Percentiles rank a stretch among this genome's conserved stretches.
phyloP scores from a whole-genome alignment of 2,797 vertebrate genomes.

The Odontamblyopus lacepedii region DNA sequence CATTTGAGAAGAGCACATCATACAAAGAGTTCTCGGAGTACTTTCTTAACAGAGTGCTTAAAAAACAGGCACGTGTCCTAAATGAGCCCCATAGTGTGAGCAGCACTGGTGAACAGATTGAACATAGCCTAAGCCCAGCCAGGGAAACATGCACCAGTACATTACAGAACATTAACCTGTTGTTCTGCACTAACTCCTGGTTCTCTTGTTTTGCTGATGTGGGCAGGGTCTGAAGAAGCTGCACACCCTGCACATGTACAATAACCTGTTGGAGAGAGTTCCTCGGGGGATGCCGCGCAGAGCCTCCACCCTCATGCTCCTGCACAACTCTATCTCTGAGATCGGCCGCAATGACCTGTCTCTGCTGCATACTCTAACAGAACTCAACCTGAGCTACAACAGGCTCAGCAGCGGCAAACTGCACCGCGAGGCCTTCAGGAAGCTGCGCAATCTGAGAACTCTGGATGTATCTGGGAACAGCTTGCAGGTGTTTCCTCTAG shows the following conservation, averaged over 20 bases:
- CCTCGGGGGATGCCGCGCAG: constrained; percentile 90
- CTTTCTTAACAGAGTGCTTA: no score
- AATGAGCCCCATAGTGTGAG: no score
- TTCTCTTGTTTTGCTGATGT: neutral
- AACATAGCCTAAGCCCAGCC: neutral
- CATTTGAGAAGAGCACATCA: no score
- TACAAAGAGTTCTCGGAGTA: no score
- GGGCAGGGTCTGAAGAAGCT: constrained; percentile 90
- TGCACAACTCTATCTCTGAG: constrained; percentile 90
- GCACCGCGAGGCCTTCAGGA: constrained; percentile 92
- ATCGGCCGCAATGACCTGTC: constrained; percentile 91
- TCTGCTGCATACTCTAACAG: constrained; percentile 88
- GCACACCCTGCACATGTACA: constrained; percentile 96
- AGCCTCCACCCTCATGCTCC: constrained; percentile 94
- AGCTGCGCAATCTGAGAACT: constrained; percentile 86
- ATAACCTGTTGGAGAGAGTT: constrained; percentile 91
- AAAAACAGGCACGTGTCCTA: no score
- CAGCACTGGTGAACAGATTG: no score
- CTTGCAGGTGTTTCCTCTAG: constrained; percentile 81
- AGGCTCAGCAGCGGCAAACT: constrained; percentile 85
- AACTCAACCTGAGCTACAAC: constrained; percentile 98
- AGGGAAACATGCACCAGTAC: neutral
- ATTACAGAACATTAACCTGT: neutral
- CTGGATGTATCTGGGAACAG: constrained; percentile 92
- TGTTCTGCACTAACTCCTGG: neutral